Base-by-base conservation (phyloP, 2,113 vertebrate genomes). In the Verasper variegatus region DNA sequence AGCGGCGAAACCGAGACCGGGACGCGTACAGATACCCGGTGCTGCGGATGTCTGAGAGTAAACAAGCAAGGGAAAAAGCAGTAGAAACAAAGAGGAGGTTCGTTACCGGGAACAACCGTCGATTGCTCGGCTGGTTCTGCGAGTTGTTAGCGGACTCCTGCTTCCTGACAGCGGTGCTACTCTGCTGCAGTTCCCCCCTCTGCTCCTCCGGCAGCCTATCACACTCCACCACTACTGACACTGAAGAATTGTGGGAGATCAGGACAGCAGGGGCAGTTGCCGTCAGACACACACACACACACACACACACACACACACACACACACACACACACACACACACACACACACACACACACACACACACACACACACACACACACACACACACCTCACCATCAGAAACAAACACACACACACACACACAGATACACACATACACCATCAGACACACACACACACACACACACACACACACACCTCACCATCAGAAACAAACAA, bases 231-330 rank as follows among this genome's bases (percentile, higher is more conserved):
- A 52, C 47, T 51, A 51, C 47, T 17, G 47, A 15, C 18, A 74
- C 49, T 73, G 83, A 1, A 86, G 89, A 57, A 92, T 90, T 90
- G 80, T 92, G 91, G 92, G 91, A 92, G 88, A 86, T 82, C 49
- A 60, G 82, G 54, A 92, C 86, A 89, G 82, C 89, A 5, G 83
- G 61, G 71, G 66, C 60, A 55, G 69, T 84, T 54, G 11, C n/a
- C 13, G 17, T 6, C 42, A 17, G 26, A 21, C 58, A 51, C 57
- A 10, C 40, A 23, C 51, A 17, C 64, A 42, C 49, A 42, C 1
- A 24, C 71, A 68, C 73, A 72, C 76, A 64, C 74, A 77, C 45
- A 17, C 27, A 31, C 2, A 26, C 26, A 2, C 2, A 26, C 27
- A 31, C 27, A 31, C 27, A 31, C 27, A 31, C 27, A 31, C 27